Evolutionary conservation across 30 jellyfish, hydroid and myxozoan species (phyloP), one percentile per base, ranked within the genome.

Genomic region (Mastigias papua): DNA sequence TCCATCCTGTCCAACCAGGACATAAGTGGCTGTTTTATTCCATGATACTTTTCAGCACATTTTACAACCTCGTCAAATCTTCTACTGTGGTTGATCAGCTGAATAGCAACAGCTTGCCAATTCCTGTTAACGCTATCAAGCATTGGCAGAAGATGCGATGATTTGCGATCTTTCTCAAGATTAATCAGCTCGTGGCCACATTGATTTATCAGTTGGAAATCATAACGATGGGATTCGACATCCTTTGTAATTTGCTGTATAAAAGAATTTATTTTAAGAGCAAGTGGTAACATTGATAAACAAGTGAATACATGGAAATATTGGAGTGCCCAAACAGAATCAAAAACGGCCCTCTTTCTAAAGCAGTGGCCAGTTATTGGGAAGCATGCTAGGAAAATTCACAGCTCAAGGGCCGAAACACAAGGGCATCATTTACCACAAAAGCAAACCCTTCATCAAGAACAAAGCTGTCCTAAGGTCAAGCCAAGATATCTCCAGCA

Each of bases 41-140:
- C 96, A 69, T 95, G 99, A 57, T 89, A 95, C 84, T 95, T 95
- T 72, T 95, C 99, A 42, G 99, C 87, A 73, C 99, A 95, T 71
- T 95, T 95, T 49, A 95, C 99, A 48, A 95, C 97, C 68, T 95
- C 99, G 71, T 95, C 99, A 76, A 89, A 95, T 64, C 94, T 79
- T 34, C 97, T 86, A 51, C 97, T 95, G 62, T 95, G 99, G 62
- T 90, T 95, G 37, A 95, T 89, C 93, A 95, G 29, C 49, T 95
- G 97, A 11, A 95, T 64, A 25, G 99, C 97, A 42, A 91, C 95
- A 13, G 97, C 97, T 87, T 95, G 99, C 99, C 99, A 95, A 74
- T 85, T 95, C 86, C 88, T 89, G 83, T 95, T 95, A 25, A 95
- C 97, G 11, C 95, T 70, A 80, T 95, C 99, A 10, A 95, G 84